Conservation (phyloP, 2,797 vertebrate species). For the Dicrostonyx torquatus region DNA sequence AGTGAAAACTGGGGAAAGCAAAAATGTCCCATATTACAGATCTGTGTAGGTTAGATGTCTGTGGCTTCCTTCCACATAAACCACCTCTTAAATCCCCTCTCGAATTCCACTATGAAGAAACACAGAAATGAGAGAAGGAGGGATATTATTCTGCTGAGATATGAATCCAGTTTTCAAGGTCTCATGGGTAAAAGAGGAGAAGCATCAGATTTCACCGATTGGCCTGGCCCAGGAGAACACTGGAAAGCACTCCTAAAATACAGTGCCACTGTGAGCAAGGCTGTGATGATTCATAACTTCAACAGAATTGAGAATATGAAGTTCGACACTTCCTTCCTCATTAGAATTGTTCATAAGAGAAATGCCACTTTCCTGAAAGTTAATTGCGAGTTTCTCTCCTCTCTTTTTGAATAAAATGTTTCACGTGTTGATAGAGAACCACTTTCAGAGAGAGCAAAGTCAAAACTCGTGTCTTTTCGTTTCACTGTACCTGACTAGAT, state of each 20-base stretch:
- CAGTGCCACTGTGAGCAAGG: slow-evolving; percentile 33
- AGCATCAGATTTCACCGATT: background rate
- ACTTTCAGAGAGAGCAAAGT: slow-evolving; percentile 43
- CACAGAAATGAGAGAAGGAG: background rate
- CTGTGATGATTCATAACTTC: slow-evolving; percentile 73
- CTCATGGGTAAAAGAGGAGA: background rate
- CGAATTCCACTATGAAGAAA: background rate
- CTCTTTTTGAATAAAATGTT: slow-evolving; percentile 68
- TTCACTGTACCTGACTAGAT: background rate
- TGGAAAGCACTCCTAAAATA: slow-evolving; percentile 17
- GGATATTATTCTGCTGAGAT: background rate
- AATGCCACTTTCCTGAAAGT: slow-evolving; percentile 68
- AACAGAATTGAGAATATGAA: slow-evolving; percentile 64
- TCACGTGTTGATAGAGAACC: slow-evolving; percentile 13
- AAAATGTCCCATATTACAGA: background rate
- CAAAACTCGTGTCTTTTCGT: background rate
- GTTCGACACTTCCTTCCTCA: slow-evolving; percentile 72
- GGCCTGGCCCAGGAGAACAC: background rate
- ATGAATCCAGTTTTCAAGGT: background rate
- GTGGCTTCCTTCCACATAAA: background rate
- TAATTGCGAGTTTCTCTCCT: slow-evolving; percentile 60
- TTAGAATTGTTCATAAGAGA: slow-evolving; percentile 68
- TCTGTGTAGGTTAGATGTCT: background rate
- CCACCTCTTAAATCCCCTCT: background rate
- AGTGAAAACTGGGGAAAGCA: background rate